Base-by-base conservation (phyloP, 2,888 invertebrate genomes). In the Therioaphis trifolii region DNA sequence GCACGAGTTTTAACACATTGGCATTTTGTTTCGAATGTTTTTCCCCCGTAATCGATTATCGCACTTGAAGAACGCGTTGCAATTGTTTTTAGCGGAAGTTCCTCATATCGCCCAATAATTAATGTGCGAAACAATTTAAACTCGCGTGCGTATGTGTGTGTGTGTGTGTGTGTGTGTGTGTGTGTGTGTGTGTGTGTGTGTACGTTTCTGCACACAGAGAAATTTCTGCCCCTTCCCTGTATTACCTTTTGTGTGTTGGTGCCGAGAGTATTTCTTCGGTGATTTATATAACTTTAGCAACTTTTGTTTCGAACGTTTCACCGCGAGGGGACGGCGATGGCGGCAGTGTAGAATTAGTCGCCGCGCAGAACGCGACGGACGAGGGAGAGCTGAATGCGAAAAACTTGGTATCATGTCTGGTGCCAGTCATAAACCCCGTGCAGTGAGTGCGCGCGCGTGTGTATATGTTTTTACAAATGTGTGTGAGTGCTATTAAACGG, bases 271-370 rank as follows among this genome's bases (percentile, higher is more conserved):
- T 69, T 79, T 69, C 40, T 69, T 21, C 27, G 69, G 55, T 69
- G 79, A 79, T 79, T 79, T 79, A 79, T 55, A 79, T 43, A 58
- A 79, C 69, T 79, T 55, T 24, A 12, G 55, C 4, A 79, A 79
- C 69, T 79, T 79, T 79, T 58, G 79, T 55, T 24, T 12, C 24
- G 29, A 29, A 14, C 52, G 72, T 77, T 77, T 77, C 4, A 27
- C 9, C 66, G 49, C 18, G 52, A 35, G 35, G n/a, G 1, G 29
- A 7, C 18, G n/a, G n/a, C 4, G 29, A 7, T 18, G n/a, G 18
- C 12, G 29, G 74, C 29, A 7, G 35, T 3, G 35, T 35, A 46
- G 46, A 46, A 46, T 46, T 46, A 46, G 21, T 11, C 21, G 55
- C 55, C 4, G 0, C 55, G 24, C 1, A n/a, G 12, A 11, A 21